Conservation (phyloP, 2,797 vertebrate species). For the Pristis pectinata region DNA sequence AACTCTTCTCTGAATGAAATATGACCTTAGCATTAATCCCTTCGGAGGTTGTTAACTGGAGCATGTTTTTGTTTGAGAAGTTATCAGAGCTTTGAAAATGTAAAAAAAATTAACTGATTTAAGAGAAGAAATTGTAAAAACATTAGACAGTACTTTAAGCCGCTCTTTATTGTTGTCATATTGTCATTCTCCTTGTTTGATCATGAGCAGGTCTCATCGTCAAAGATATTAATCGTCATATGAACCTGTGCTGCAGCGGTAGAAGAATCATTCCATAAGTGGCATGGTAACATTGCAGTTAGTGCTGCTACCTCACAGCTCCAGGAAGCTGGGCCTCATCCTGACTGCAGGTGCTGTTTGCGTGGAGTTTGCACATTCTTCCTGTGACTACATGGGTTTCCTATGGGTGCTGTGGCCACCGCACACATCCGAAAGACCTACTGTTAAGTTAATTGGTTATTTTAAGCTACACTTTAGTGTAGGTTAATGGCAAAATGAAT, state of each 20-base stretch:
- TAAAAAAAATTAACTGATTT: neutral
- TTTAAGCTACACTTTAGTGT: too few species aligned
- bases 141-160: neutral
- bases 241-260: neutral
- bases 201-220: neutral
- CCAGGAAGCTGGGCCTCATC: too few species aligned
- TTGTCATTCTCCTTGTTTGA: neutral
- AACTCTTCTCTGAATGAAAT: conserved; percentile 20
- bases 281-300: too few species aligned
- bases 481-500: too few species aligned
- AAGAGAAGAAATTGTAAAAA: neutral
- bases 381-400: too few species aligned
- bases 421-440: too few species aligned
- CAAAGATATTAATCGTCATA: neutral
- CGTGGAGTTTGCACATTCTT: too few species aligned
- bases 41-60: neutral
- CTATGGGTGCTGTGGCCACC: too few species aligned
- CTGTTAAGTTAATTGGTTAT: too few species aligned
- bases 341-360: too few species aligned
- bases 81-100: neutral
- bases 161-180: neutral
- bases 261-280: neutral
- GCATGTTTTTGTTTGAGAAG: neutral
- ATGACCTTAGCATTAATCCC: neutral
- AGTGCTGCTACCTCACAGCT: too few species aligned